These are phyloP conservation scores for Escarpia spicata DNA, from an alignment of 2,888 invertebrate species.

Conservation along the genomic window DNA sequence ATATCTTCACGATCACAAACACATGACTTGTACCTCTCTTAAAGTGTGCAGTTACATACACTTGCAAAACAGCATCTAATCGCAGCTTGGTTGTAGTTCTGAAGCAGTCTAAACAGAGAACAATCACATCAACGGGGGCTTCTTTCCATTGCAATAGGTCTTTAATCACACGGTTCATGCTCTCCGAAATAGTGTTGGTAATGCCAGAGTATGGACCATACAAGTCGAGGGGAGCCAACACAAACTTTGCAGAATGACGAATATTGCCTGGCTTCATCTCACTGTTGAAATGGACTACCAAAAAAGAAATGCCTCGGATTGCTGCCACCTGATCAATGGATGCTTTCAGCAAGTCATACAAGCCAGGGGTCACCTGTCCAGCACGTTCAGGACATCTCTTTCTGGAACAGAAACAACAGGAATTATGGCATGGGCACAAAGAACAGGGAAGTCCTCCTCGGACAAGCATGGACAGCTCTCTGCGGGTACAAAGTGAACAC, in stretches of 20 bases:
- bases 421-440: too few species aligned
- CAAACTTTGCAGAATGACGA: not conserved
- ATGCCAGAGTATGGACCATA: not conserved
- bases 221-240: not conserved
- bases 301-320: too few species aligned
- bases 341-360: too few species aligned
- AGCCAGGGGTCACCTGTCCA: too few species aligned
- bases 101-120: conserved; percentile 17
- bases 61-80: not conserved
- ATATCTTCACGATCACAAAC: not conserved
- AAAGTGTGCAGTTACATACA: not conserved
- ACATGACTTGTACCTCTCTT: not conserved
- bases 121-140: not conserved
- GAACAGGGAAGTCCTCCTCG: too few species aligned
- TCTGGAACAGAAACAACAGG: too few species aligned
- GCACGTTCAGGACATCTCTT: too few species aligned
- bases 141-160: conserved; percentile 19
- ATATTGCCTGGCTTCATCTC: not conserved
- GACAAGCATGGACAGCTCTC: too few species aligned
- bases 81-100: not conserved
- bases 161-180: conserved; percentile 13
- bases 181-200: conserved; percentile 12
- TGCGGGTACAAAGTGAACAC: too few species aligned
- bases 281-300: not conserved
- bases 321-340: too few species aligned